Evolutionary conservation across 2,113 vertebrate genomes (phyloP).

Genomic region (Corapipo altera): DNA sequence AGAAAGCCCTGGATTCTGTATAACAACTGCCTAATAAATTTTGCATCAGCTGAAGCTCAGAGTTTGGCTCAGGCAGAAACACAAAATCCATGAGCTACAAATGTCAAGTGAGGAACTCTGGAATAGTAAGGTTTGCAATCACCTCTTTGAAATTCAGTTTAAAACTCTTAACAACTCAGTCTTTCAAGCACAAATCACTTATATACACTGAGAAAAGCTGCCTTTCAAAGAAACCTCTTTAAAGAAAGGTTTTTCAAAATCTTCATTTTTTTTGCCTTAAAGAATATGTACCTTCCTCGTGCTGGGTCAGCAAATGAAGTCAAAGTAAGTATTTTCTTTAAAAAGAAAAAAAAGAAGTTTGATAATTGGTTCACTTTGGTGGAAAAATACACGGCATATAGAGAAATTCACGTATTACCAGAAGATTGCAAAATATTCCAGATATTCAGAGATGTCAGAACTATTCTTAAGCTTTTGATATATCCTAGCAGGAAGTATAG

Average conservation of each 20-base stretch:
- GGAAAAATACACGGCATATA: neutral
- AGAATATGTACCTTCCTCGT: neutral
- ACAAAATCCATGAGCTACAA: neutral
- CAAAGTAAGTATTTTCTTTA: neutral
- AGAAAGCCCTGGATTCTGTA: neutral
- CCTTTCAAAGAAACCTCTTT: neutral
- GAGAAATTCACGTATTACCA: neutral
- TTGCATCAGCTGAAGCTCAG: neutral
- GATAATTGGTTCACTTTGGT: slow-evolving; percentile 14
- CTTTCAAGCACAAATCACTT: neutral
- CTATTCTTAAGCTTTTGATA: neutral
- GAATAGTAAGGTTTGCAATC: neutral
- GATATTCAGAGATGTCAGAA: neutral
- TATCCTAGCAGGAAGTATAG: neutral
- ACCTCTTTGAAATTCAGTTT: neutral
- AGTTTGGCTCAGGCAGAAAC: neutral
- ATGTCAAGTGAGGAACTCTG: slow-evolving; percentile 6
- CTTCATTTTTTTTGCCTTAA: neutral
- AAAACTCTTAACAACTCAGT: neutral
- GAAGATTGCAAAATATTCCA: neutral
- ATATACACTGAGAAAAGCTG: neutral
- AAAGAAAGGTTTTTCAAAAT: neutral
- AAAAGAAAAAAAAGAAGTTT: neutral
- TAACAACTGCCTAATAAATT: slow-evolving; percentile 33
- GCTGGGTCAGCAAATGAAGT: neutral